Conservation (phyloP, 2,113 vertebrate species). For the Actinemys pallida region DNA sequence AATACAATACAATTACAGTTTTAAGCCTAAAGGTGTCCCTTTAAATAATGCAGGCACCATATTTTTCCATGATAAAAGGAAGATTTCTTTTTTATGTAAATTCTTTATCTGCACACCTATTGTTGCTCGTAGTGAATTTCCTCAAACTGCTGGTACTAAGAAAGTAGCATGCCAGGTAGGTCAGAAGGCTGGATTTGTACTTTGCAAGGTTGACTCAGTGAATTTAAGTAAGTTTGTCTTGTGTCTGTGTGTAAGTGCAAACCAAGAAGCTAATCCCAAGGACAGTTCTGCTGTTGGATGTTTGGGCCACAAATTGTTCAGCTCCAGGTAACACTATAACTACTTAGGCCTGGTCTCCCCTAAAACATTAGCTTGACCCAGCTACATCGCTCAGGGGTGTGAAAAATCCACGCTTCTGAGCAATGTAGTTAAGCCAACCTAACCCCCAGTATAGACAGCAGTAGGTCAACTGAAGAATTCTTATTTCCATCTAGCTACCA, state of each 20-base stretch:
- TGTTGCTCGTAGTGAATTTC: neutral
- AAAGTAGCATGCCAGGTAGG: neutral
- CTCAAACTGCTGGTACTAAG: neutral
- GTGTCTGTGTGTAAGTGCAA: neutral
- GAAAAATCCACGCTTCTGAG: neutral
- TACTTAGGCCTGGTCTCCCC: rapidly evolving
- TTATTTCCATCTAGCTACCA: neutral
- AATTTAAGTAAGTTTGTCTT: rapidly evolving
- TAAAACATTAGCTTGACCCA: neutral
- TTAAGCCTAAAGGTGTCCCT: neutral
- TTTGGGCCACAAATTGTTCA: neutral
- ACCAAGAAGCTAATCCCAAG: rapidly evolving
- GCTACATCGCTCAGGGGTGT: neutral
- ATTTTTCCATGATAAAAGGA: neutral
- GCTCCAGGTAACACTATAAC: rapidly evolving
- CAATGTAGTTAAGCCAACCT: neutral
- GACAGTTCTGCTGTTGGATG: rapidly evolving
- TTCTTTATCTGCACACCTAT: neutral
- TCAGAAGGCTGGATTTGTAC: neutral
- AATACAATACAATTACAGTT: rapidly evolving
- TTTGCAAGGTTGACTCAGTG: rapidly evolving
- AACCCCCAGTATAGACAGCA: neutral
- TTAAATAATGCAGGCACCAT: neutral
- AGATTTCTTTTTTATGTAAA: neutral
- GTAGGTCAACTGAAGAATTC: neutral